phyloP scores from a whole-genome alignment of 2,797 vertebrate species.

The Allobates femoralis region DNA sequence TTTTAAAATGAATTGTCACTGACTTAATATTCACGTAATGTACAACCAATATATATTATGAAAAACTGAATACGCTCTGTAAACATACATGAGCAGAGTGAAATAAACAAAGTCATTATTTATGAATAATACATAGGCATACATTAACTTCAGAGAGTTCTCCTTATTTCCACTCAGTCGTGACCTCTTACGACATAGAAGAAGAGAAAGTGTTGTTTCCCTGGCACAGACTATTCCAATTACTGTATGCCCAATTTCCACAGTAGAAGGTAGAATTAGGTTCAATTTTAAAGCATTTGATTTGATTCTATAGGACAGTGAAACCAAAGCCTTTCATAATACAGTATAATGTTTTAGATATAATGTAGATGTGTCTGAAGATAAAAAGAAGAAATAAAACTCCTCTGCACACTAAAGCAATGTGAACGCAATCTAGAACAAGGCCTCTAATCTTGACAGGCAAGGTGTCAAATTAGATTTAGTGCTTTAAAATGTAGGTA shows the following conservation, averaged over 20 bases:
- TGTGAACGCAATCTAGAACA: conserved; percentile 36
- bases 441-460: conserved; percentile 31
- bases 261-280: conserved; percentile 26
- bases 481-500: conserved; percentile 32
- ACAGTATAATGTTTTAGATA: conserved; percentile 33
- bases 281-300: conserved; percentile 48
- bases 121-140: conserved; percentile 31
- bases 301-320: conserved; percentile 44
- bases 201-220: conserved; percentile 16
- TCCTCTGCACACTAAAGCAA: conserved; percentile 23
- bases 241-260: conserved; percentile 23
- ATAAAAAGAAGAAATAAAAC: conserved; percentile 47
- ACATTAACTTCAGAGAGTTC: conserved; percentile 6
- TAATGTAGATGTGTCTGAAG: conserved; percentile 48
- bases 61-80: background rate
- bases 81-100: background rate
- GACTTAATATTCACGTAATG: background rate
- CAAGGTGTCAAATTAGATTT: conserved; percentile 32
- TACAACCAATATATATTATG: background rate
- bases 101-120: background rate
- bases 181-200: conserved; percentile 7
- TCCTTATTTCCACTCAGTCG: background rate
- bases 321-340: conserved; percentile 38
- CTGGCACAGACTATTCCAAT: conserved; percentile 1
- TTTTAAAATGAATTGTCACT: background rate